phyloP scores from a whole-genome alignment of 1,140 invertebrate genomes.

The Apis mellifera region DNA sequence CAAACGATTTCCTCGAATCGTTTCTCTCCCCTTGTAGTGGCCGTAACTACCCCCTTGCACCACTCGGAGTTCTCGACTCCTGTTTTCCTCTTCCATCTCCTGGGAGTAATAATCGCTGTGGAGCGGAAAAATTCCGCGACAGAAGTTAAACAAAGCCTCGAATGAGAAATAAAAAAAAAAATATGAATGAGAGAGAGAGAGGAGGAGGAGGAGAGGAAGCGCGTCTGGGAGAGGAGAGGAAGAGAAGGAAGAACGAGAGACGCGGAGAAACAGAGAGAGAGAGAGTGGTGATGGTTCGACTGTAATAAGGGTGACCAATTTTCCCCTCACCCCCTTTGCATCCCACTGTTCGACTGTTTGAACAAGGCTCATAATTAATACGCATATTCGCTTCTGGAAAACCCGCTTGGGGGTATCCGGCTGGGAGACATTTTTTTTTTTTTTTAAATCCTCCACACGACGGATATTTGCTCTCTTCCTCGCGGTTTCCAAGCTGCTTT shows the following conservation, averaged over 20 bases:
- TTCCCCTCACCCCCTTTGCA: slow-evolving; percentile 43
- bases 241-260: slow-evolving; percentile 11
- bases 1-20: slow-evolving; percentile 34
- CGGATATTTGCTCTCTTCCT: slow-evolving; percentile 56
- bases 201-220: neutral
- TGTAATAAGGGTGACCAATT: slow-evolving; percentile 76
- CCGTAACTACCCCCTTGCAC: neutral
- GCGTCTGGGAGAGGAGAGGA: slow-evolving; percentile 40
- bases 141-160: slow-evolving; percentile 77
- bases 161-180: slow-evolving; percentile 61
- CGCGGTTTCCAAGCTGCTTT: slow-evolving; percentile 26
- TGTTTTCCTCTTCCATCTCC: slow-evolving; percentile 69
- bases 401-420: slow-evolving; percentile 63
- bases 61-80: slow-evolving; percentile 27
- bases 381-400: slow-evolving; percentile 73
- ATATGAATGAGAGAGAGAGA: neutral
- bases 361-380: slow-evolving; percentile 81
- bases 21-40: neutral
- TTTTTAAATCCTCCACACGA: slow-evolving; percentile 57
- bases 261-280: neutral
- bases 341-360: slow-evolving; percentile 75
- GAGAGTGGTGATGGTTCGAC: slow-evolving; percentile 49
- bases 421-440: slow-evolving; percentile 68
- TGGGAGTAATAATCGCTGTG: slow-evolving; percentile 76
- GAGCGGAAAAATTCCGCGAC: slow-evolving; percentile 75